Evolutionary conservation across 2,888 invertebrate species (phyloP).

Genomic region (Melanchra persicariae): DNA sequence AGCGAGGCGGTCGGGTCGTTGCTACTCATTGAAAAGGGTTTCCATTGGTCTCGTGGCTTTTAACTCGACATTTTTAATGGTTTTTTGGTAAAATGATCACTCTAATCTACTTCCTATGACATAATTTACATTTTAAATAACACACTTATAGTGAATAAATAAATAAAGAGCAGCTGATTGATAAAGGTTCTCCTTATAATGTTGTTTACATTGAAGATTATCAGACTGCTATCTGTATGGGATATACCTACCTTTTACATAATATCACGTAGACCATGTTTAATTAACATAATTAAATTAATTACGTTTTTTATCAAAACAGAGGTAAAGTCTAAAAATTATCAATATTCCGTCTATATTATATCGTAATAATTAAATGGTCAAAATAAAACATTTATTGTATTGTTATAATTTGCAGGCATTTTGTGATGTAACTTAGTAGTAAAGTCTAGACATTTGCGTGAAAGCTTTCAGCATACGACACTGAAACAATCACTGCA

Average conservation of each 20-base stretch:
- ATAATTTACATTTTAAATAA: conserved; percentile 37
- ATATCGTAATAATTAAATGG: neutral
- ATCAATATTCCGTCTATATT: conserved; percentile 11
- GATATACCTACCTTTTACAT: conserved; percentile 36
- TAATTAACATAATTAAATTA: conserved; percentile 50
- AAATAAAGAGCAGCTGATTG: conserved; percentile 54
- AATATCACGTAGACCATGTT: conserved; percentile 44
- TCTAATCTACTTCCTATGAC: conserved; percentile 38
- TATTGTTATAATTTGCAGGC: neutral
- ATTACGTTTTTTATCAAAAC: conserved; percentile 20
- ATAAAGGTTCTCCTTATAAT: conserved; percentile 20
- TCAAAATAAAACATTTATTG: neutral
- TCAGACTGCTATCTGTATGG: conserved; percentile 22
- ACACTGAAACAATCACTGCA: neutral
- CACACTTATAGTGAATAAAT: conserved; percentile 24
- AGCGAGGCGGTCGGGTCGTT: conserved; percentile 16
- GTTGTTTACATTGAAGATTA: conserved; percentile 50
- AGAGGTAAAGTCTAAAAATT: conserved; percentile 14
- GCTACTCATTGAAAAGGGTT: conserved; percentile 7
- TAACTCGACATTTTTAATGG: conserved; percentile 12
- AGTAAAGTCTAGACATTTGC: neutral
- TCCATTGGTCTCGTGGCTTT: conserved; percentile 18
- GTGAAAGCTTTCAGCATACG: neutral
- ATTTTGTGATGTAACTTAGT: neutral
- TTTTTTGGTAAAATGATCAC: conserved; percentile 18